phyloP scores from a whole-genome alignment of 2,888 invertebrate species.

The Chaetogeoica ovagalla region DNA sequence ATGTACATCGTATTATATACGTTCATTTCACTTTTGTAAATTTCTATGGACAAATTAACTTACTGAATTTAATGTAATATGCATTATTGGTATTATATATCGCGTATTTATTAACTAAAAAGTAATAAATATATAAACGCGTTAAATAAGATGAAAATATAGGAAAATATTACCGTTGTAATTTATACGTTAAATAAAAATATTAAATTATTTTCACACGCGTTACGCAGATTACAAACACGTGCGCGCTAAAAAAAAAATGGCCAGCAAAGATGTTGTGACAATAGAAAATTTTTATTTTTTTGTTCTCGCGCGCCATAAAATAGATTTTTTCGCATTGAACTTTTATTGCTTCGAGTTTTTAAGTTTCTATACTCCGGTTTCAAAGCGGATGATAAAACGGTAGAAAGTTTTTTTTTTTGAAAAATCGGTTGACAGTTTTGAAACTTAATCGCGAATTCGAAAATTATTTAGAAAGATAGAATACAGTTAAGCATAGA shows the following conservation, averaged over 20 bases:
- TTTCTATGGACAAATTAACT: too few relatives aligned
- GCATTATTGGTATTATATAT: too few relatives aligned
- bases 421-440: constrained; percentile 2
- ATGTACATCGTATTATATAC: too few relatives aligned
- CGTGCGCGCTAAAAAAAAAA: constrained; percentile 1
- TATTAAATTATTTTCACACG: not conserved
- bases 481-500: not conserved
- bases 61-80: too few relatives aligned
- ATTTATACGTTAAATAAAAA: not conserved
- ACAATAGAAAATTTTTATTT: not conserved
- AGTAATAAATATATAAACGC: too few relatives aligned
- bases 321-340: constrained; percentile 15
- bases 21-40: too few relatives aligned
- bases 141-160: too few relatives aligned
- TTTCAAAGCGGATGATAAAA: not conserved
- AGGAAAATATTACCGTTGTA: not conserved
- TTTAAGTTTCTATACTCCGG: constrained; percentile 17
- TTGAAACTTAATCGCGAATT: not conserved
- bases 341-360: not conserved
- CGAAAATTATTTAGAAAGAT: constrained; percentile 3
- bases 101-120: too few relatives aligned
- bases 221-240: too few relatives aligned
- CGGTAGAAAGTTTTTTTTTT: constrained; percentile 1
- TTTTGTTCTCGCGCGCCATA: constrained; percentile 5
- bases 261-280: constrained; percentile 11